Base-by-base conservation (phyloP, 2,888 invertebrate species). In the Drosophila anomelani region DNA sequence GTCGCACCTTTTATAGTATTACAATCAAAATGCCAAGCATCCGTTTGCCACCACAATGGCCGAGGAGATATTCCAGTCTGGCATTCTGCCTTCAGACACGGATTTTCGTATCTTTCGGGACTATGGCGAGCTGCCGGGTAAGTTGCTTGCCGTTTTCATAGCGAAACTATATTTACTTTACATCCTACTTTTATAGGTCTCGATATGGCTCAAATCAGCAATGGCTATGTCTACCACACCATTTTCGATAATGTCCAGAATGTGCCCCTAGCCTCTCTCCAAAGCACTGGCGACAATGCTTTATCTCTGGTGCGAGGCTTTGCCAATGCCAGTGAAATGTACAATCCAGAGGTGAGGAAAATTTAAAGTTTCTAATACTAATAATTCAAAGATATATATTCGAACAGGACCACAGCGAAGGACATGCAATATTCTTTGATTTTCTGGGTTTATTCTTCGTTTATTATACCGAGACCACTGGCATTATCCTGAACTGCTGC, bases 151-250 rank as follows among this genome's bases (percentile, higher is more conserved):
- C 1, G 1, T 12, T 9, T 2, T 5, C 3, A 0, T 20, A 4
- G 1, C 20, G 12, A 23, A 17, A 56, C 2, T 53, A 5, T 7
- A 6, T 59, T 20, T 20, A 6, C 13, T 10, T 34, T 13, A 13
- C n/a, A 34, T 15, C 7, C 9, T 17, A 4, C 0, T 13, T 32
- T 5, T 23, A 13, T 39, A 95, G 96, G 96, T 15, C 90, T 96
- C 51, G 96, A 96, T 91, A 94, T 97, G 83, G 97, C 96, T 0
- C 96, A 96, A 90, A 93, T 94, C 5, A 94, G 94, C 61, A 96
- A 96, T 93, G 96, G 96, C 0, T 95, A 95, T 90, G 95, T 96
- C 29, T 96, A 96, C 91, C 96, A 96, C 91, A 96, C 97, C 0
- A 93, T 94, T 49, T 95, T 95, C 92, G 97, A 97, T 90, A 92